Conservation (phyloP, 2,797 vertebrate genomes). For the Vespertilio murinus region DNA sequence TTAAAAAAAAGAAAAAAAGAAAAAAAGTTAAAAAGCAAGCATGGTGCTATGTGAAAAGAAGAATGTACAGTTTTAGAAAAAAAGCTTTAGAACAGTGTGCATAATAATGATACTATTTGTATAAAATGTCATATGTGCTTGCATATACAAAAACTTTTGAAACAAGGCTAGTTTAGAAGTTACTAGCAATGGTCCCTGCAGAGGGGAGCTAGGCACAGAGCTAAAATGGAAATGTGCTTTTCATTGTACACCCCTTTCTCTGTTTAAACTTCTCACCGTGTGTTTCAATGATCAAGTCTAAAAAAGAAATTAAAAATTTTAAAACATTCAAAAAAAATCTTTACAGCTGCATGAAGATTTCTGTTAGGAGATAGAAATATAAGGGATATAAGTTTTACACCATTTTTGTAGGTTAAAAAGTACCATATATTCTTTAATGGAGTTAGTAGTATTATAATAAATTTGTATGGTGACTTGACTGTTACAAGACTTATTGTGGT, state of each 20-base stretch:
- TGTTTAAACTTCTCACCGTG: neutral
- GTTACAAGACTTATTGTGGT: too few relatives aligned
- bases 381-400: too few relatives aligned
- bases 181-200: neutral
- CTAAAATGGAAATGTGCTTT: neutral
- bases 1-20: too few relatives aligned
- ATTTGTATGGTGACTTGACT: too few relatives aligned
- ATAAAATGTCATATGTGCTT: neutral
- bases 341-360: too few relatives aligned
- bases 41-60: neutral
- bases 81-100: neutral
- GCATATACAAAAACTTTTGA: neutral
- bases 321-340: neutral
- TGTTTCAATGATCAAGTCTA: neutral
- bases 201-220: neutral
- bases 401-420: too few relatives aligned
- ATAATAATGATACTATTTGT: neutral
- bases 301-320: neutral
- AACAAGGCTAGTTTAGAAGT: neutral
- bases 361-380: too few relatives aligned
- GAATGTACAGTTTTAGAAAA: neutral
- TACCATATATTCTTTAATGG: too few relatives aligned
- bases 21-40: neutral
- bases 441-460: too few relatives aligned
- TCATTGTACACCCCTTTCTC: neutral